phyloP scores from a whole-genome alignment of 2,797 vertebrate species.

The Rhinogobio ventralis region DNA sequence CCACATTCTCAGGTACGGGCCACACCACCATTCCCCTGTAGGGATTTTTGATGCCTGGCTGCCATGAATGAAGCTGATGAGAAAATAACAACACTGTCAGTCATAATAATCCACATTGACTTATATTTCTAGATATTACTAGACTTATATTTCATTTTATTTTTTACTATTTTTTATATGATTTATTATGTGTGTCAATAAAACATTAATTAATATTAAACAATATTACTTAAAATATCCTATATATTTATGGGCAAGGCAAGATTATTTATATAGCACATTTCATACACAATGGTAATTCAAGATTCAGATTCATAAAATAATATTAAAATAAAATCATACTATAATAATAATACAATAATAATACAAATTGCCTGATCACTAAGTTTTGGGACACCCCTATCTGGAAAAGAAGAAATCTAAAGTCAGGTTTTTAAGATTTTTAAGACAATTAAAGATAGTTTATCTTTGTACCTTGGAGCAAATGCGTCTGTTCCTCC shows the following conservation, averaged over 20 bases:
- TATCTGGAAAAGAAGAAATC: neutral
- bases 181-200: neutral
- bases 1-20: slow-evolving; percentile 92
- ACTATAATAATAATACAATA: no score
- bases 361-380: neutral
- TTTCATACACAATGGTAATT: neutral
- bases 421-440: neutral
- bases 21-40: slow-evolving; percentile 90
- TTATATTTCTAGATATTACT: no score
- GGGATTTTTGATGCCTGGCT: slow-evolving; percentile 92
- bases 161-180: neutral
- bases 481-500: slow-evolving; percentile 89
- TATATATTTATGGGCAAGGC: neutral
- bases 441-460: neutral
- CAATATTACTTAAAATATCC: neutral
- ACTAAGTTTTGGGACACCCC: no score
- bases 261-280: neutral
- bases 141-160: neutral
- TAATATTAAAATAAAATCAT: no score
- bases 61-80: slow-evolving; percentile 89
- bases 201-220: neutral
- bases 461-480: slow-evolving; percentile 82
- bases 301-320: neutral
- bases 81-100: slow-evolving; percentile 32
- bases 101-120: neutral